Conservation (phyloP, 2,113 vertebrate genomes). For the Ciconia maguari region DNA sequence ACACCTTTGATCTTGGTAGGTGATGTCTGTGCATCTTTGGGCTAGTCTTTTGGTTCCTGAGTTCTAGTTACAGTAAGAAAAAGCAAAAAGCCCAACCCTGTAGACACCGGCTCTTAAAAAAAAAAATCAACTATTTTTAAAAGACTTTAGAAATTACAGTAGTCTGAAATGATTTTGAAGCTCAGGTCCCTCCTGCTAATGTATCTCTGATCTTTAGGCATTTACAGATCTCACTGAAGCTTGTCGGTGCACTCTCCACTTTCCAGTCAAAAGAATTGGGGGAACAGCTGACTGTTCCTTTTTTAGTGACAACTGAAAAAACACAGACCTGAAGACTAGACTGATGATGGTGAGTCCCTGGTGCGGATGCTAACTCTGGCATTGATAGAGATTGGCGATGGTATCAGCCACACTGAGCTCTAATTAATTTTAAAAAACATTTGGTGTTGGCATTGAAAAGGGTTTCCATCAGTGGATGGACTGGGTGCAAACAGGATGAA, state of each 20-base stretch:
- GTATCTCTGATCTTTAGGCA: not conserved
- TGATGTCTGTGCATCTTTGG: not conserved
- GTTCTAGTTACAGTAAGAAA: not conserved
- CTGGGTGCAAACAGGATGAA: not conserved
- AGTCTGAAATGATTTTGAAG: not conserved
- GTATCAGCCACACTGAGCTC: not conserved
- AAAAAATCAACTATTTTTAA: not conserved
- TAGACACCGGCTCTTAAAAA: not conserved
- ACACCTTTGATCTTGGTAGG: not conserved
- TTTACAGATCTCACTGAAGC: not conserved
- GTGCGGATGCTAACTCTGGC: not conserved
- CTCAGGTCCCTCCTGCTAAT: not conserved
- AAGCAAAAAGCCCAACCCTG: not conserved
- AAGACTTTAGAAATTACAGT: not conserved
- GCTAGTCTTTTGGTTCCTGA: not conserved
- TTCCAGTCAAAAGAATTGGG: not conserved
- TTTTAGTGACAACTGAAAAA: not conserved
- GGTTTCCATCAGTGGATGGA: not conserved
- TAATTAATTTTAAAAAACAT: not conserved
- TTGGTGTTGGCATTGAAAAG: not conserved
- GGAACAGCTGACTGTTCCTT: not conserved
- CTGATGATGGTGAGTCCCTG: not conserved
- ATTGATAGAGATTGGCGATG: not conserved
- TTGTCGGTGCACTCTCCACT: not conserved
- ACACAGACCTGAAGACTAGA: not conserved